Conservation (phyloP, 1,140 invertebrate species). For the Trichonephila clavata region DNA sequence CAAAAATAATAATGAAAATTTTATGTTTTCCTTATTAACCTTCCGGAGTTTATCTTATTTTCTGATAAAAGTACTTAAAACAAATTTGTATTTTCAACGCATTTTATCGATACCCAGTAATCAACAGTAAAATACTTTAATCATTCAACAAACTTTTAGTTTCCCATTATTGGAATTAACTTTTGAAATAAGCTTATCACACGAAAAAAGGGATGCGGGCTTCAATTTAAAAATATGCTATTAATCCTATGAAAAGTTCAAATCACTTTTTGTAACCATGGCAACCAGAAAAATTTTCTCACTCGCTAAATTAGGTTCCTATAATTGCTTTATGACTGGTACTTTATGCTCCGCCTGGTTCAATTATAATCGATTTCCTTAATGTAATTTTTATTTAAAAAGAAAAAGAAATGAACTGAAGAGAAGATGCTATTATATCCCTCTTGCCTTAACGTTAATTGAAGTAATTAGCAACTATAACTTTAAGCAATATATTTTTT, state of each 20-base stretch:
- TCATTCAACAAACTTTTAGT: background rate
- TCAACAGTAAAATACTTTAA: background rate
- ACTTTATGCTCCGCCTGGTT: background rate
- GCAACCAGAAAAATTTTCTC: background rate
- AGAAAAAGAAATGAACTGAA: background rate
- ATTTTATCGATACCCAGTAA: too few relatives aligned
- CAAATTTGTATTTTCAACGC: too few relatives aligned
- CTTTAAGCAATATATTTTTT: background rate
- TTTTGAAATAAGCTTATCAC: background rate
- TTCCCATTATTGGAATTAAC: background rate
- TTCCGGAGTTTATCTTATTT: too few relatives aligned
- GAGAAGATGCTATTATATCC: background rate
- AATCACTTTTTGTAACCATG: slow-evolving; percentile 19
- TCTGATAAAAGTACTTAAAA: too few relatives aligned
- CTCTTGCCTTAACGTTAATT: background rate
- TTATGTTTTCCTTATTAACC: too few relatives aligned
- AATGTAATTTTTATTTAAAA: background rate
- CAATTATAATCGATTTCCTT: background rate
- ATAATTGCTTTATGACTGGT: slow-evolving; percentile 22
- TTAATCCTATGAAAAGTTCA: background rate
- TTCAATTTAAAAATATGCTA: background rate
- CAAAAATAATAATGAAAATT: too few relatives aligned
- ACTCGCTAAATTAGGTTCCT: background rate
- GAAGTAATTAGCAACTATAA: background rate
- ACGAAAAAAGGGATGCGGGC: background rate